Evolutionary conservation across 2,797 vertebrate species (phyloP).

Genomic region (Lacerta bilineata): DNA sequence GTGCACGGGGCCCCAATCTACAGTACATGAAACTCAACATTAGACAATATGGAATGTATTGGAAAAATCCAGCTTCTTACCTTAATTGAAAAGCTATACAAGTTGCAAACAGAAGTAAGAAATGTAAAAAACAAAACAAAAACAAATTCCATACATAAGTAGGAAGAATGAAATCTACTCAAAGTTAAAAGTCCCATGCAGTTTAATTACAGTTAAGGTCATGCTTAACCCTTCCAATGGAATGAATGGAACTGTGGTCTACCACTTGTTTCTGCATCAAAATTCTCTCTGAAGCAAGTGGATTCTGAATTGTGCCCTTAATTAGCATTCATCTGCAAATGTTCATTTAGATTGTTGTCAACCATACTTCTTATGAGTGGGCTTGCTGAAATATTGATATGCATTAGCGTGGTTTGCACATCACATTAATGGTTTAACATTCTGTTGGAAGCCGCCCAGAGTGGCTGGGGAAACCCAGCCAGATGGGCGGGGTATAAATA

Average conservation of each 20-base stretch:
- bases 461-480: no score
- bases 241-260: background rate
- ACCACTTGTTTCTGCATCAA: constrained; percentile 7
- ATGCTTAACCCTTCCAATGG: background rate
- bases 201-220: background rate
- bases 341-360: constrained; percentile 24
- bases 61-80: background rate
- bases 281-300: constrained; percentile 1
- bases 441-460: no score
- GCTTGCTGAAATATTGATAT: constrained; percentile 62
- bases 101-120: constrained; percentile 48
- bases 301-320: constrained; percentile 37
- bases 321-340: constrained; percentile 57
- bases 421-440: no score
- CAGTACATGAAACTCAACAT: constrained; percentile 64
- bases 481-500: no score
- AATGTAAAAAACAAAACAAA: background rate
- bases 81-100: constrained; percentile 36
- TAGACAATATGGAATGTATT: constrained; percentile 51
- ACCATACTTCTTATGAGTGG: constrained; percentile 49
- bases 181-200: background rate
- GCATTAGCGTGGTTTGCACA: constrained; percentile 17
- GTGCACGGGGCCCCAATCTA: constrained; percentile 16
- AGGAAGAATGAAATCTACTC: background rate
- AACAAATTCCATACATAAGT: constrained; percentile 52